Base-by-base conservation (phyloP, 2,888 invertebrate species). In the Choristoneura rosaceana region DNA sequence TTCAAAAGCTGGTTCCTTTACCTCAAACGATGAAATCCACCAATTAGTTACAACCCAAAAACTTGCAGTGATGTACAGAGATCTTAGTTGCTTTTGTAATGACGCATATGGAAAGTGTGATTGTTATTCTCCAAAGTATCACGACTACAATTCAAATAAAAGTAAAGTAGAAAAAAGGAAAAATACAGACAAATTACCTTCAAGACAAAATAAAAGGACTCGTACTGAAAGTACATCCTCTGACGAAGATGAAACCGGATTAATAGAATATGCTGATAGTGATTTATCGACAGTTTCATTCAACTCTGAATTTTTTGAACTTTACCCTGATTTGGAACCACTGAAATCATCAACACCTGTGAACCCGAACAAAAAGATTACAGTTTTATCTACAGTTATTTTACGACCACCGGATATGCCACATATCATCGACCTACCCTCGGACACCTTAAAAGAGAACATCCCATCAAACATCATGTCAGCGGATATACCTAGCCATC, bases 301-400 rank as follows among this genome's bases (percentile, higher is more conserved):
- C 47, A n/a, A 47, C 47, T 47, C 47, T n/a, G 47, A 9, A 47
- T 12, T 47, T 47, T 47, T 47, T n/a, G 47, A 47, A 47, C 47
- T 47, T n/a, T 12, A 47, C 47, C 10, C 47, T 47, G 12, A 47
- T 47, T 47, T 47, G 3, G 47, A 47, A 47, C 47, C 47, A 14
- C 5, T 47, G 47, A 5, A 14, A 7, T 0, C 47, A n/a, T 47
- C 14, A 14, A 4, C 47, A 47, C 47, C 10, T 10, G n/a, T 47
- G 14, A 14, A n/a, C 10, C 7, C 47, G 10, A 14, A n/a, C 47
- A 47, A 47, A 47, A 47, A 47, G 47, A 7, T 47, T 10, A 47
- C 47, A 5, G 47, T 47, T 47, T 47, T 47, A 47, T 47, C 47
- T 47, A 47, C 47, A 47, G 47, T 47, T 47, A 47, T 47, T 47